Conservation (phyloP, 2,113 vertebrate genomes). For the Nicator chloris region DNA sequence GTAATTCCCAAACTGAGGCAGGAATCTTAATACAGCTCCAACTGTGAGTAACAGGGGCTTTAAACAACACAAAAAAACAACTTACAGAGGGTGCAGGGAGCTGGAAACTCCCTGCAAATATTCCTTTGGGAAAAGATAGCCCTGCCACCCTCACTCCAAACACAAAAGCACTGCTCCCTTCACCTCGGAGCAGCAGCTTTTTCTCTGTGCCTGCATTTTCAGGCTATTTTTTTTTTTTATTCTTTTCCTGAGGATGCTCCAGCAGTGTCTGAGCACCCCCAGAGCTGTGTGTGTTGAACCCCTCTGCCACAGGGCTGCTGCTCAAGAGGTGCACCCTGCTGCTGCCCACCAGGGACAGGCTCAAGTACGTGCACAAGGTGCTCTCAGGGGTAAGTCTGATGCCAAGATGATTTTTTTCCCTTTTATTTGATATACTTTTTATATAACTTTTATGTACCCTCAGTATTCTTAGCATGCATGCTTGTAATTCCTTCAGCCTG, state of each 20-base stretch:
- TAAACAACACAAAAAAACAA: not conserved
- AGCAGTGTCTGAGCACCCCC: not conserved
- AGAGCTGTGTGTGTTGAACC: rapidly evolving
- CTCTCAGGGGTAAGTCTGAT: constrained; percentile 65
- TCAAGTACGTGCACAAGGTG: constrained; percentile 78
- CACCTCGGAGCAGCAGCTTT: not conserved
- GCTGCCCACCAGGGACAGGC: constrained; percentile 85
- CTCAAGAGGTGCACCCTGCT: constrained; percentile 89
- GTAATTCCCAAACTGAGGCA: not conserved
- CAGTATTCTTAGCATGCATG: not conserved
- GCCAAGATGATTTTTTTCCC: not conserved
- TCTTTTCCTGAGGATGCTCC: not conserved
- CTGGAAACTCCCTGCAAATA: not conserved
- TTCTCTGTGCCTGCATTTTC: rapidly evolving
- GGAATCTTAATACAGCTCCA: not conserved
- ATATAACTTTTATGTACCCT: not conserved
- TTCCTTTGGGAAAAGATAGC: not conserved
- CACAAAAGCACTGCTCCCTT: too few species aligned
- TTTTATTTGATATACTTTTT: not conserved
- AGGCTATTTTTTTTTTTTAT: not conserved
- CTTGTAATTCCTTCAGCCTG: not conserved
- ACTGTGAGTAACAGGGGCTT: not conserved
- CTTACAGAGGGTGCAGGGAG: not conserved
- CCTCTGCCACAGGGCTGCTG: constrained; percentile 77
- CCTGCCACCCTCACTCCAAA: not conserved